phyloP scores from a whole-genome alignment of 2,113 vertebrate genomes.

The Erythrolamprus reginae region DNA sequence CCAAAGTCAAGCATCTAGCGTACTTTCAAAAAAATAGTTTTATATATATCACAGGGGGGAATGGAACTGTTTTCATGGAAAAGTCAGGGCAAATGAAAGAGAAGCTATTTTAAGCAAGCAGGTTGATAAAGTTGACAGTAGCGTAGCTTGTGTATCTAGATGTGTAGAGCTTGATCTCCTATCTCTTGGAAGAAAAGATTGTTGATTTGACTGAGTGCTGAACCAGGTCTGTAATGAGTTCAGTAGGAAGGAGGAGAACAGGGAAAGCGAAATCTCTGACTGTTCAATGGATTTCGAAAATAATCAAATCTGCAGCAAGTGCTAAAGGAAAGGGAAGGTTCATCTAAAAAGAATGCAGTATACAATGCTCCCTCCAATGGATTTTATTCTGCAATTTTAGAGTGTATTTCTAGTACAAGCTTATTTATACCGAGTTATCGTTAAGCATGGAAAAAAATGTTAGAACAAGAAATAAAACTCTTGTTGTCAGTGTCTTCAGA shows the following conservation, averaged over 20 bases:
- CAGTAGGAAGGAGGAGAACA: background rate
- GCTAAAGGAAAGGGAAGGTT: background rate
- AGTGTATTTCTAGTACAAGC: background rate
- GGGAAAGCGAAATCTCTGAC: accelerated
- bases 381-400: conserved; percentile 2
- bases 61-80: conserved; percentile 46
- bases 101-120: conserved; percentile 51
- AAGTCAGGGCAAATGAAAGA: conserved; percentile 49
- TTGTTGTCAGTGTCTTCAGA: conserved; percentile 26
- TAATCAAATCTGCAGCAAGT: background rate
- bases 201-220: background rate
- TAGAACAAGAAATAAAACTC: conserved; percentile 15
- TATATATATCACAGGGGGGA: conserved; percentile 33
- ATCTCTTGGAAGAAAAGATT: background rate
- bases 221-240: background rate
- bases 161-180: background rate
- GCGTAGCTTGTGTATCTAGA: background rate
- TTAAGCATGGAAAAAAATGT: background rate
- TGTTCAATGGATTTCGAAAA: background rate
- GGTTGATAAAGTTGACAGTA: conserved; percentile 36
- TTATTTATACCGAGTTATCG: background rate
- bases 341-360: background rate
- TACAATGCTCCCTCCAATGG: background rate
- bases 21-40: background rate
- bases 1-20: conserved; percentile 26